Evolutionary conservation across 2,113 vertebrate species (phyloP), one percentile per base, ranked within the genome.

Genomic region (Onychorhynchus coronatus): DNA sequence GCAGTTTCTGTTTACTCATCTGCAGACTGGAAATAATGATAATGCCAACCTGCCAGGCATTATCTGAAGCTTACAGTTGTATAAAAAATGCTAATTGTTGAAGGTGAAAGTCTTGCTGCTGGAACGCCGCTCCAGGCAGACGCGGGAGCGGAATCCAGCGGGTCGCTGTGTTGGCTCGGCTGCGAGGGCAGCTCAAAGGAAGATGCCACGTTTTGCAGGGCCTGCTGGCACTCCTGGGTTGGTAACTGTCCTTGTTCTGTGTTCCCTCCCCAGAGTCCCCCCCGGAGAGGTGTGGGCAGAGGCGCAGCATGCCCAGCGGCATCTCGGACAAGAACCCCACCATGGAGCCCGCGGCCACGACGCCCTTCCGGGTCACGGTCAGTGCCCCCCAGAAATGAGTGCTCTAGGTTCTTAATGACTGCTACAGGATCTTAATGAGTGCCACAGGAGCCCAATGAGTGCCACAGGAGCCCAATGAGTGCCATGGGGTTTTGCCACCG

Each of bases 281-380:
- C 88, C 99, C 99, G 52, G 99, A 99, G 98, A 98, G 98, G 97
- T 97, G 99, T 0, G 99, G 99, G 85, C 99, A 99, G 97, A 98
- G 99, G 96, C 99, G 99, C 96, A 99, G 98, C 95, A 98, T 99
- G 98, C 99, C 99, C 12, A 98, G 99, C 89, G 98, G 98, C 95
- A 97, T 98, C 82, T 24, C 98, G 0, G 99, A 99, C 84, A 99
- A 98, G 98, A 98, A 95, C 97, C 97, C 99, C 97, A 82, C 95
- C 96, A 99, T 99, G 99, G 99, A 99, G 97, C 97, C 98, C 6
- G 77, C 99, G 2, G 96, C 98, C 7, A 94, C 98, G 6, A 98
- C 99, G 0, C 99, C 99, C 14, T 99, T 99, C 98, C 98, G 99
- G 39, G 99, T 99, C 97, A 99, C 99, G 97, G 99, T 99, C 97